These are phyloP conservation scores for Ridgeia piscesae DNA, from an alignment of 1,140 invertebrate species.

Conservation along the genomic window DNA sequence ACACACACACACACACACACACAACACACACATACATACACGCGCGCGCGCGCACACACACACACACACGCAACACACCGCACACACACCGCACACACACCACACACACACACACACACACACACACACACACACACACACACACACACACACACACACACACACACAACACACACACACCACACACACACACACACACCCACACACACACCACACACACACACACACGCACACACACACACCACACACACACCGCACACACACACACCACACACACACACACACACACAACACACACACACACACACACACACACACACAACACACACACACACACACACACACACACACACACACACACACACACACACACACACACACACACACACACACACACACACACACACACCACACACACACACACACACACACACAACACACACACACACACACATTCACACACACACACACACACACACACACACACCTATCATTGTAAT, in stretches of 20 bases:
- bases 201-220: background rate
- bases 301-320: too few species aligned
- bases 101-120: too few species aligned
- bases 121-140: too few species aligned
- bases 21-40: background rate
- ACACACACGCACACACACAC: too few species aligned
- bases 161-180: background rate
- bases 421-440: too few species aligned
- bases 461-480: conserved; percentile 14
- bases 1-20: too few species aligned
- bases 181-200: conserved; percentile 11
- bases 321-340: background rate
- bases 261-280: too few species aligned
- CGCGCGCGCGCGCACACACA: background rate
- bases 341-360: conserved; percentile 11
- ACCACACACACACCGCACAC: too few species aligned
- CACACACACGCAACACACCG: background rate
- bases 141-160: background rate
- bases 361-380: background rate
- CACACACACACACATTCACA: background rate
- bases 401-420: too few species aligned
- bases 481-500: background rate
- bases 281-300: too few species aligned
- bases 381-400: too few species aligned
- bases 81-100: too few species aligned